A percentile compares a stretch with the other conserved stretches of the same genome.
phyloP scores from a whole-genome alignment of 2,888 invertebrate species.

The Cryptocheilus praepositus region DNA sequence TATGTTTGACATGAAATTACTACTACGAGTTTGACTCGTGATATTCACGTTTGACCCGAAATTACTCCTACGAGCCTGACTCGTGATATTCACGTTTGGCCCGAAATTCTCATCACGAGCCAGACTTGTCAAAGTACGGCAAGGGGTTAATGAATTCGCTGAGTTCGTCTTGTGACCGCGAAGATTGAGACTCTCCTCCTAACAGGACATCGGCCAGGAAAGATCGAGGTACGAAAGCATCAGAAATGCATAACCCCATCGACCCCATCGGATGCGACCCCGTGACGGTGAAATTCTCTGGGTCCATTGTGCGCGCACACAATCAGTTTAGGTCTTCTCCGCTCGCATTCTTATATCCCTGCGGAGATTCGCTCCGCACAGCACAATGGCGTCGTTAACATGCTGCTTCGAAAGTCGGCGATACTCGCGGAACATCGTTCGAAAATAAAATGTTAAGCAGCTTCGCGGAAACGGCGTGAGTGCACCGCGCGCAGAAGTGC shows the following conservation, averaged over 20 bases:
- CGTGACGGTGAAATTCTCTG: conserved; percentile 8
- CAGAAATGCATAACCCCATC: conserved; percentile 19
- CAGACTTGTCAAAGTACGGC: no score
- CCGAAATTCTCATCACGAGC: no score
- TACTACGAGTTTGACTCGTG: no score
- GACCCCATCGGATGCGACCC: conserved; percentile 26
- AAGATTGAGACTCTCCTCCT: neutral
- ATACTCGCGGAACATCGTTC: no score
- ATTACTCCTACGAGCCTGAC: no score
- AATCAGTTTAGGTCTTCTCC: conserved; percentile 29
- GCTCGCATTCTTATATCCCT: conserved; percentile 31
- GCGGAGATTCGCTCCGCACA: conserved; percentile 19
- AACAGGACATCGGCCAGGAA: neutral
- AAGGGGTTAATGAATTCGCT: no score
- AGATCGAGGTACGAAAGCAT: conserved; percentile 14
- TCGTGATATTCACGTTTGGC: no score
- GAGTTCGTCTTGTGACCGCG: conserved; percentile 32
- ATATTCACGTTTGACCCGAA: no score
- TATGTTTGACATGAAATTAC: no score
- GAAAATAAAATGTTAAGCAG: no score
- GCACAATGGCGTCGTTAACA: conserved; percentile 32
- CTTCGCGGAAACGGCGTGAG: no score
- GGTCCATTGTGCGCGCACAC: conserved; percentile 28
- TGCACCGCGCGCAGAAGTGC: no score
- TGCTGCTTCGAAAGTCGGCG: neutral